These are phyloP conservation scores for Glaucomys volans DNA, from an alignment of 2,113 vertebrate genomes.

Conservation along the genomic window DNA sequence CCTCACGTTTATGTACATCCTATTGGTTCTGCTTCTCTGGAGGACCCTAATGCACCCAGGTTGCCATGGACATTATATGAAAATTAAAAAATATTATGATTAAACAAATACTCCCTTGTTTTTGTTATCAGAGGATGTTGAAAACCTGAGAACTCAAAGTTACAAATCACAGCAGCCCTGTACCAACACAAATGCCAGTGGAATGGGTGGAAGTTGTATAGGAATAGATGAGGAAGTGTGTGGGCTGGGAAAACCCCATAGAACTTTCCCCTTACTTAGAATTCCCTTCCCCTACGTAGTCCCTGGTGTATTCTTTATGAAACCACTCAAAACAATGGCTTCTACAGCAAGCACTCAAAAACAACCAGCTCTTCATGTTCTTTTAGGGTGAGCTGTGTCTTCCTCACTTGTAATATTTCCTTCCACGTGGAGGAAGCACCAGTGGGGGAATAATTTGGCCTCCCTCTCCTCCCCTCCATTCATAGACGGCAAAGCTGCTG, in stretches of 20 bases:
- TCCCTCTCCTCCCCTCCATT: neutral
- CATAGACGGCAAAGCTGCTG: neutral
- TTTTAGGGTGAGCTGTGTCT: neutral
- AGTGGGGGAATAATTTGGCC: neutral
- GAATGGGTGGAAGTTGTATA: neutral
- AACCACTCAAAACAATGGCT: neutral
- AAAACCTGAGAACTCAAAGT: neutral
- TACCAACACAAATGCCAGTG: neutral
- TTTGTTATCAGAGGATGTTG: neutral
- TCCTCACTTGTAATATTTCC: neutral
- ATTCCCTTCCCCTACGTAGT: neutral
- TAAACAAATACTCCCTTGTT: neutral
- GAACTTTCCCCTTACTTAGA: neutral
- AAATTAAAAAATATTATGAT: neutral
- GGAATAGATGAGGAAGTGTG: slow-evolving; percentile 16
- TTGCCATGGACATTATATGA: neutral
- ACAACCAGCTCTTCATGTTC: neutral
- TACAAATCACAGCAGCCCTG: neutral
- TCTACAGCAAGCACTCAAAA: neutral
- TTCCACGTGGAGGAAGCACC: neutral
- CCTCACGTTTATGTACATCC: neutral
- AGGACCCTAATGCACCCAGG: neutral
- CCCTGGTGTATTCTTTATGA: neutral
- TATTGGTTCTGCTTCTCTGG: slow-evolving; percentile 26
- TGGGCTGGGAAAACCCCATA: neutral